These are phyloP conservation scores for Stegostoma tigrinum DNA, from an alignment of 2,113 vertebrate species.

Conservation along the genomic window DNA sequence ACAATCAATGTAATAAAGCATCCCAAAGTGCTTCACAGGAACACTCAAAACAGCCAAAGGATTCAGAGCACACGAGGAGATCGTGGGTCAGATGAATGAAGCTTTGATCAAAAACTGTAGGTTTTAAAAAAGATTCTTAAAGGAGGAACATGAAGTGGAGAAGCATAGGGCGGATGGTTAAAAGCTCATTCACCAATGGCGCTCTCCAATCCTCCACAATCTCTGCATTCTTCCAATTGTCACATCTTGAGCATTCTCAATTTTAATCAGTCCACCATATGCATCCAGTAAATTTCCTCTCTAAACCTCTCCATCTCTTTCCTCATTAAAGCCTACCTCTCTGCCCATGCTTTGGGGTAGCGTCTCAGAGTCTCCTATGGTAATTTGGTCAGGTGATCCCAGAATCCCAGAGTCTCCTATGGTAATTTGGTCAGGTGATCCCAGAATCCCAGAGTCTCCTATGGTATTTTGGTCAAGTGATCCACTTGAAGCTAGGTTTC, in stretches of 20 bases:
- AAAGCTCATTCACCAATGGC: too few relatives aligned
- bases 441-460: background rate
- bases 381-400: background rate
- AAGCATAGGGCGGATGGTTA: too few relatives aligned
- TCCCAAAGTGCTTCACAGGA: too few relatives aligned
- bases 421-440: background rate
- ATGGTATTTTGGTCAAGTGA: background rate
- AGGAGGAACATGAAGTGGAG: too few relatives aligned
- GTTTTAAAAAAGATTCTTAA: too few relatives aligned
- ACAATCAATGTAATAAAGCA: too few relatives aligned
- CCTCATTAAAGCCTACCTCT: background rate
- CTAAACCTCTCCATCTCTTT: background rate
- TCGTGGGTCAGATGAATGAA: background rate
- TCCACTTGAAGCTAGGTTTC: background rate
- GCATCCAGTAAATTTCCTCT: background rate
- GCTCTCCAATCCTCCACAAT: background rate
- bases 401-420: background rate
- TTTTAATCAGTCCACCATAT: background rate
- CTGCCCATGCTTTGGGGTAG: too few relatives aligned
- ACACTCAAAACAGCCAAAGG: background rate
- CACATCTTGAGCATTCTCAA: background rate
- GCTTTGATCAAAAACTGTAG: background rate
- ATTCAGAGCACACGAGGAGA: background rate
- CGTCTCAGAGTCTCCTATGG: background rate
- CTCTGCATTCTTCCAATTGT: background rate